phyloP scores from a whole-genome alignment of 1,140 invertebrate genomes.

The Musca vetustissima region DNA sequence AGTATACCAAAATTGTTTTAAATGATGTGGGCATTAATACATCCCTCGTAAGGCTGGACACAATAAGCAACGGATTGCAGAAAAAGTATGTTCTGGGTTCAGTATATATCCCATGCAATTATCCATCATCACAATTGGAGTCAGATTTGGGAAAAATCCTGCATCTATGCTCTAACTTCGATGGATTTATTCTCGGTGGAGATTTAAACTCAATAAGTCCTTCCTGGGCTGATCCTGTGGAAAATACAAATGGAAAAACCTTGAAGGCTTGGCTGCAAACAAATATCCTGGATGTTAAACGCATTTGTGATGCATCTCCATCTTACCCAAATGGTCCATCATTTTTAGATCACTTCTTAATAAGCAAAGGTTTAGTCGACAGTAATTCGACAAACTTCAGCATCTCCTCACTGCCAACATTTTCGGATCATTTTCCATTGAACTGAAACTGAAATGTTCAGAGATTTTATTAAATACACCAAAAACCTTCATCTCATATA shows the following conservation, averaged over 20 bases:
- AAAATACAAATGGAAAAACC: slow-evolving; percentile 1
- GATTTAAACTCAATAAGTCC: neutral
- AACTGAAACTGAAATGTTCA: neutral
- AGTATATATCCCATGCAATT: slow-evolving; percentile 3
- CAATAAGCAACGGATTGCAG: neutral
- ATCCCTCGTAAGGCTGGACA: neutral
- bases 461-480: neutral
- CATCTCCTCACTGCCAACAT: neutral
- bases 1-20: neutral
- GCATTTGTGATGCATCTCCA: neutral
- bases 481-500: neutral
- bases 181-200: slow-evolving; percentile 3
- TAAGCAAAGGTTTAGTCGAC: neutral
- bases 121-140: neutral
- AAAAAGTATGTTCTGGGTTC: neutral
- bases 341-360: slow-evolving; percentile 8
- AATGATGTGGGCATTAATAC: neutral
- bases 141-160: neutral
- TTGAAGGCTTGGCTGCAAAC: neutral
- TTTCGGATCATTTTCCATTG: slow-evolving; percentile 16
- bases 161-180: neutral
- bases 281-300: neutral
- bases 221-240: neutral
- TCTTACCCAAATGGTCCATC: slow-evolving; percentile 3
- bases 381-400: neutral